Evolutionary conservation across 2,888 invertebrate species (phyloP).

Genomic region (Drosophila pegasa): DNA sequence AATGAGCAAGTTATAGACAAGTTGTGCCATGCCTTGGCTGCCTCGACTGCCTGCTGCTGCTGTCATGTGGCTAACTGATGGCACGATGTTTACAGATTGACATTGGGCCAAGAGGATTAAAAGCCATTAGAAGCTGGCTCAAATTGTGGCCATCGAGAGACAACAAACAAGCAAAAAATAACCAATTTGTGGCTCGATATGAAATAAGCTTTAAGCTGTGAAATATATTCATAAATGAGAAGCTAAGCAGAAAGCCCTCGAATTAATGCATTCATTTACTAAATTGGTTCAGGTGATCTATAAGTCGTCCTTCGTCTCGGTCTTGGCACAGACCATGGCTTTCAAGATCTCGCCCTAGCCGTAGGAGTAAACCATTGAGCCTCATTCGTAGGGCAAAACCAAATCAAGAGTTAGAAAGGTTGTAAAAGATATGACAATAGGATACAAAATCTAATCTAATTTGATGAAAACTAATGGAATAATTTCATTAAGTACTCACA

Average conservation of each 20-base stretch:
- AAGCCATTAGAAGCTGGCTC: slow-evolving; percentile 6
- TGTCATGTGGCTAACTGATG: slow-evolving; percentile 41
- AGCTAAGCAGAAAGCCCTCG: not conserved
- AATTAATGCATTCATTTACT: not conserved
- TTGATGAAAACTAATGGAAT: not conserved
- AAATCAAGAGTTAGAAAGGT: no score
- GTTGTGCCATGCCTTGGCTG: slow-evolving; percentile 20
- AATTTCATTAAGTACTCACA: not conserved
- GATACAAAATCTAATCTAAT: slow-evolving; percentile 4
- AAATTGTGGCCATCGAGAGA: not conserved
- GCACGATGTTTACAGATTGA: slow-evolving; percentile 45
- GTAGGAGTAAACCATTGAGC: slow-evolving; percentile 47
- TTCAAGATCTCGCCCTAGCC: slow-evolving; percentile 52
- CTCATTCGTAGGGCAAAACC: slow-evolving; percentile 45
- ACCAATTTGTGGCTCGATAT: slow-evolving; percentile 5
- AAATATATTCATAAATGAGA: not conserved
- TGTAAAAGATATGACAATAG: no score
- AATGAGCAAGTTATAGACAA: slow-evolving; percentile 64
- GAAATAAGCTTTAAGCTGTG: not conserved
- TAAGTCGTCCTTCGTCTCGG: slow-evolving; percentile 74
- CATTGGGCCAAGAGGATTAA: slow-evolving; percentile 33
- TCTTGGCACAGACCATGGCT: slow-evolving; percentile 82
- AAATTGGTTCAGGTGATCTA: slow-evolving; percentile 43
- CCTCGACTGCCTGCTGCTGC: slow-evolving; percentile 5
- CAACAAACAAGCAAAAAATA: not conserved